phyloP scores from a whole-genome alignment of 2,797 vertebrate genomes.

The Urocyon cinereoargenteus region DNA sequence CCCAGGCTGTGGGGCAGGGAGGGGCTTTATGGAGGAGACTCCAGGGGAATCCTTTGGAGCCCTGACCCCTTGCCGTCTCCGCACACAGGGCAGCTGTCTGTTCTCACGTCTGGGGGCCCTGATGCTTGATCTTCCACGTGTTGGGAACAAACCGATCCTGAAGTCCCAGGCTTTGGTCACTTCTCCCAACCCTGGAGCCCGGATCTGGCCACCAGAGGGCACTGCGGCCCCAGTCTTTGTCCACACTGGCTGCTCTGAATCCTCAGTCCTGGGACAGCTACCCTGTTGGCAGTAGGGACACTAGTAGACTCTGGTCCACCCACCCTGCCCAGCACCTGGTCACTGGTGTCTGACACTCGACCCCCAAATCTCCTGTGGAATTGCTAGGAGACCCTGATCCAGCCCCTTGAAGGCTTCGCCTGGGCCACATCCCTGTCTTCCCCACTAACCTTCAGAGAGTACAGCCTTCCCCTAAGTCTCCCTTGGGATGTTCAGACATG shows the following conservation, averaged over 20 bases:
- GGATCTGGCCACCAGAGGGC: conserved; percentile 67
- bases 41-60: background rate
- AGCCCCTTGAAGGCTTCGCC: background rate
- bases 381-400: background rate
- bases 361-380: background rate
- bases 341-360: background rate
- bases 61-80: background rate
- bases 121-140: background rate
- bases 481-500: background rate
- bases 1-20: background rate
- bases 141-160: background rate
- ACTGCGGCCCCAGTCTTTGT: conserved; percentile 45
- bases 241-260: background rate
- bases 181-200: background rate
- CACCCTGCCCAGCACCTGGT: background rate
- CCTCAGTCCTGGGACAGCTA: background rate
- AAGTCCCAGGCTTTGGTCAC: background rate
- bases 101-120: background rate
- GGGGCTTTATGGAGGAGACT: background rate
- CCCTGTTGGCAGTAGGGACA: background rate
- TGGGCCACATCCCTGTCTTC: background rate
- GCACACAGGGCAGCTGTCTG: background rate
- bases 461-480: background rate
- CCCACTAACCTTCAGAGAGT: background rate
- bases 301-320: background rate